These are phyloP conservation scores for Littorina saxatilis DNA, from an alignment of 1,140 invertebrate genomes.

Conservation along the genomic window DNA sequence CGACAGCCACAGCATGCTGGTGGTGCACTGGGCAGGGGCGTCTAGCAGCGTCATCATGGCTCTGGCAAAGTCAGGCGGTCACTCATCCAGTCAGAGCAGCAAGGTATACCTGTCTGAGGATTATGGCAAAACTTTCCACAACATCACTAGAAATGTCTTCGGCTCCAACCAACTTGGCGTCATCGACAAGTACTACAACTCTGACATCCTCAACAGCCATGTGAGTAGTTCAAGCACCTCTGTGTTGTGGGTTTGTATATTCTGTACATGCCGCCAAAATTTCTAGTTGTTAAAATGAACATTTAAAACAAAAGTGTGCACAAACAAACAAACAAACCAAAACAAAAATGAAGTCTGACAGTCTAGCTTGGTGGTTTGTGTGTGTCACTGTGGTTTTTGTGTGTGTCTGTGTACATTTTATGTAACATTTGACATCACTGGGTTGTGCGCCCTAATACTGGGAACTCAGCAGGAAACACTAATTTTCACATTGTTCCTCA, in stretches of 20 bases:
- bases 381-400: too few relatives aligned
- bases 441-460: too few relatives aligned
- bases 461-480: too few relatives aligned
- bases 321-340: too few relatives aligned
- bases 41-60: constrained; percentile 91
- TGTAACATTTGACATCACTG: too few relatives aligned
- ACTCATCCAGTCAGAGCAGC: constrained; percentile 69
- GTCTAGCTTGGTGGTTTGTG: too few relatives aligned
- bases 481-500: too few relatives aligned
- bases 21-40: constrained; percentile 93
- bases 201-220: constrained; percentile 84
- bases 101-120: constrained; percentile 90
- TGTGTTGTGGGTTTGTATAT: neutral
- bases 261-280: too few relatives aligned
- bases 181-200: constrained; percentile 89
- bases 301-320: too few relatives aligned
- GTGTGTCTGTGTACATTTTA: too few relatives aligned
- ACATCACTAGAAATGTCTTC: constrained; percentile 84
- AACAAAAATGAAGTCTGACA: too few relatives aligned
- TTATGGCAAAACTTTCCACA: constrained; percentile 87
- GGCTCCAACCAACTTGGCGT: constrained; percentile 78
- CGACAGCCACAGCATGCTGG: constrained; percentile 90
- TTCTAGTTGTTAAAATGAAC: too few relatives aligned
- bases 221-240: constrained; percentile 78
- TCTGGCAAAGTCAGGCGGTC: constrained; percentile 80